Percentiles rank a stretch among this genome's conserved stretches.
These are phyloP conservation scores for Cheilosia scutellata DNA, from an alignment of 2,888 invertebrate species.

Conservation along the genomic window DNA sequence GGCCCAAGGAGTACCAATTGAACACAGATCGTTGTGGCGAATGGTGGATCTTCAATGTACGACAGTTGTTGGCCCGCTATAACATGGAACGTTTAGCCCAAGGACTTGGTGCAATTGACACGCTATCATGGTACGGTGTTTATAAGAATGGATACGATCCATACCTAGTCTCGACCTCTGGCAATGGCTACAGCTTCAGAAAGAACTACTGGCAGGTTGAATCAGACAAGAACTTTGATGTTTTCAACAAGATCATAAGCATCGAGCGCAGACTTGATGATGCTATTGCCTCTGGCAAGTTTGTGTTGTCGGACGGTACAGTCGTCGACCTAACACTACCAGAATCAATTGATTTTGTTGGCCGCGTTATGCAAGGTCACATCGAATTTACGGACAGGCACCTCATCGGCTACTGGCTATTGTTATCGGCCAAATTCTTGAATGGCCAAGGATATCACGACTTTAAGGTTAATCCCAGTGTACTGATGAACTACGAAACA, in stretches of 20 bases:
- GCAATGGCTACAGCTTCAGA: slow-evolving; percentile 87
- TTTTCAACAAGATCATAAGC: slow-evolving; percentile 78
- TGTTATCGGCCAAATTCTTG: slow-evolving; percentile 79
- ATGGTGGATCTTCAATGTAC: slow-evolving; percentile 87
- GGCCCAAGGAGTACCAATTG: slow-evolving; percentile 85
- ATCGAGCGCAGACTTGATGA: slow-evolving; percentile 84
- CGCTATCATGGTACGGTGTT: slow-evolving; percentile 85
- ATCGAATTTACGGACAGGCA: slow-evolving; percentile 82
- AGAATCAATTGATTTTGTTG: slow-evolving; percentile 86
- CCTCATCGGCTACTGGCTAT: slow-evolving; percentile 80
- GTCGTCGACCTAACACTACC: slow-evolving; percentile 80
- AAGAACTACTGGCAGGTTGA: slow-evolving; percentile 86
- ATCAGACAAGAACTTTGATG: slow-evolving; percentile 82
- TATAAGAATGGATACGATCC: slow-evolving; percentile 87
- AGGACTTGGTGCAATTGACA: slow-evolving; percentile 88
- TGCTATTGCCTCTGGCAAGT: slow-evolving; percentile 85
- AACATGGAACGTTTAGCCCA: slow-evolving; percentile 90
- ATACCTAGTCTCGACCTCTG: slow-evolving; percentile 87
- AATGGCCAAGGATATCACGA: slow-evolving; percentile 78
- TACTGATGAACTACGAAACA: slow-evolving; percentile 88
- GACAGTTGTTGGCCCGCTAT: slow-evolving; percentile 89
- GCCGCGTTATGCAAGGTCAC: slow-evolving; percentile 86
- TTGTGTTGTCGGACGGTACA: slow-evolving; percentile 79
- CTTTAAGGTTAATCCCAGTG: slow-evolving; percentile 85
- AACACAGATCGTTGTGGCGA: slow-evolving; percentile 87